A percentile compares a stretch with the other conserved stretches of the same genome.
Conservation (phyloP, 2,797 vertebrate genomes). For the Pipistrellus pipistrellus region DNA sequence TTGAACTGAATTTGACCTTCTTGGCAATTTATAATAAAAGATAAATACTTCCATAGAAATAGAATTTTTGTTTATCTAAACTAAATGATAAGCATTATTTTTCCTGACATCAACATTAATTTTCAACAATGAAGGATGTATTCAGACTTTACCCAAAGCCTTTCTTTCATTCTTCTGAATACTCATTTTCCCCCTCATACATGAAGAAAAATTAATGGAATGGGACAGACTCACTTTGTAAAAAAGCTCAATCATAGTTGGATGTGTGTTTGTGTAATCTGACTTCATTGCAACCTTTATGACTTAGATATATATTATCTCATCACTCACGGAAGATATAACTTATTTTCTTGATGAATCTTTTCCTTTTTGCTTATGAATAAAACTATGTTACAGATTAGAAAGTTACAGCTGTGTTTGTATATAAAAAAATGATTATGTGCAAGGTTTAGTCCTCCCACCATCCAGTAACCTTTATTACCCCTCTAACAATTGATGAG, state of each 20-base stretch:
- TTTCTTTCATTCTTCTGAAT: conserved; percentile 47
- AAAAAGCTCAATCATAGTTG: background rate
- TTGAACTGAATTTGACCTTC: conserved; percentile 77
- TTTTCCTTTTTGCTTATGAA: background rate
- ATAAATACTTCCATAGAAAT: conserved; percentile 68
- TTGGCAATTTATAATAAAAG: conserved; percentile 64
- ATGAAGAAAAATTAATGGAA: conserved; percentile 59
- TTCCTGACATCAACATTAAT: conserved; percentile 58
- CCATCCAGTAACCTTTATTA: background rate
- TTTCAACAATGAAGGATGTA: conserved; percentile 68
- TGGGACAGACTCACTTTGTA: background rate
- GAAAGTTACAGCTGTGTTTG: conserved; percentile 6
- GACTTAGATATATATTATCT: conserved; percentile 28
- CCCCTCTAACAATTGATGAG: conserved; percentile 14
- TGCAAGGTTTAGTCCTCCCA: background rate
- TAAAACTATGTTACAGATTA: conserved; percentile 2
- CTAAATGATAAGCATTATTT: conserved; percentile 71
- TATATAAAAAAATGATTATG: conserved; percentile 42
- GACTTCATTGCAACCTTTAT: conserved; percentile 43
- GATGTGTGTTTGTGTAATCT: background rate
- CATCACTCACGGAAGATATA: background rate
- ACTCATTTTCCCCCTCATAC: conserved; percentile 13
- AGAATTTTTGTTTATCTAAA: conserved; percentile 73
- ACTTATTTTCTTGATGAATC: conserved; percentile 34
- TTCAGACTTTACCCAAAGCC: conserved; percentile 44